Conservation (phyloP, 1,140 invertebrate species). For the Hypsibius dujardini region DNA sequence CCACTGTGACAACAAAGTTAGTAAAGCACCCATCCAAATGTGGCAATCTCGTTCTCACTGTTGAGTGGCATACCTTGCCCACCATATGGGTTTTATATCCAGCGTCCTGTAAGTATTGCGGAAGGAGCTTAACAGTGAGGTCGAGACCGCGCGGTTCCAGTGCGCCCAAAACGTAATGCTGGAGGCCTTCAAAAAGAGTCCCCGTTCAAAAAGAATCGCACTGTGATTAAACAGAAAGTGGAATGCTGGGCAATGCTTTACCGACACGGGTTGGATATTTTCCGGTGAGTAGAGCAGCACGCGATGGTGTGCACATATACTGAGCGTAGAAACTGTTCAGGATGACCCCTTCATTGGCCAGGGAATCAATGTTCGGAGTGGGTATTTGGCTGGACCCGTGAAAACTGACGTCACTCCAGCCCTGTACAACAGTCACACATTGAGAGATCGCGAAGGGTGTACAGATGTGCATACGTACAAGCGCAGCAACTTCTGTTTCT, state of each 20-base stretch:
- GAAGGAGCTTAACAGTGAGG: slow-evolving; percentile 48
- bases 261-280: slow-evolving; percentile 64
- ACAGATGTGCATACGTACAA: no score
- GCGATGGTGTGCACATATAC: slow-evolving; percentile 54
- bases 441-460: no score
- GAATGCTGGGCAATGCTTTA: slow-evolving; percentile 29
- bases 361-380: slow-evolving; percentile 63
- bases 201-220: no score
- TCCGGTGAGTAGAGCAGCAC: slow-evolving; percentile 63
- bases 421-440: no score
- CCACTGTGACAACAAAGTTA: slow-evolving; percentile 38
- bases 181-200: slow-evolving; percentile 55
- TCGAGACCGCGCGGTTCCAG: slow-evolving; percentile 53
- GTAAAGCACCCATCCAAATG: no score
- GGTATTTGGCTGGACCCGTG: slow-evolving; percentile 63
- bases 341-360: slow-evolving; percentile 57
- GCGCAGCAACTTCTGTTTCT: not conserved
- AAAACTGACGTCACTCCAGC: slow-evolving; percentile 73
- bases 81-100: slow-evolving; percentile 65
- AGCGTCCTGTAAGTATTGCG: slow-evolving; percentile 50
- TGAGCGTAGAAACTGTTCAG: slow-evolving; percentile 59
- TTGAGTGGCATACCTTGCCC: slow-evolving; percentile 43
- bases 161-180: slow-evolving; percentile 54
- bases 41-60: not conserved
- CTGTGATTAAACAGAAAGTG: no score